A percentile compares a stretch with the other conserved stretches of the same genome.
Evolutionary conservation across 2,113 vertebrate genomes (phyloP).

Genomic region (Astur gentilis): DNA sequence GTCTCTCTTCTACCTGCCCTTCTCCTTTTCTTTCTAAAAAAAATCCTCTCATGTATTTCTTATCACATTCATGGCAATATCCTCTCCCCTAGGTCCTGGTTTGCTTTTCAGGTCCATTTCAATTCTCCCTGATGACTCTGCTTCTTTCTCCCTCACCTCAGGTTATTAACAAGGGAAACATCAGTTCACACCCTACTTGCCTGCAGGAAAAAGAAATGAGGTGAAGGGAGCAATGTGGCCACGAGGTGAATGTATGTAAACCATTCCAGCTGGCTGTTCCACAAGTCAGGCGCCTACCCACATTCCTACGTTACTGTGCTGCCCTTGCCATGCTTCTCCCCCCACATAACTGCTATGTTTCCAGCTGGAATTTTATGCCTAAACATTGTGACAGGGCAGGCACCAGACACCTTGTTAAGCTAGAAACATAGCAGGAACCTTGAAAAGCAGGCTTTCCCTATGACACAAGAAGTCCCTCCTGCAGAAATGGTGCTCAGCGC

Average conservation of each 20-base stretch:
- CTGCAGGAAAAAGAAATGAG: not conserved
- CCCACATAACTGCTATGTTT: not conserved
- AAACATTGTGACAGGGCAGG: not conserved
- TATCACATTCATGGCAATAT: not conserved
- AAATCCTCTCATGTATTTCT: not conserved
- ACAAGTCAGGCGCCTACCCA: not conserved
- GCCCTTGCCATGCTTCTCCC: not conserved
- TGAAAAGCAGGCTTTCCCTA: not conserved
- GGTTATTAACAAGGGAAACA: not conserved
- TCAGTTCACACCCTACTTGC: not conserved
- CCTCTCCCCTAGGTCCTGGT: not conserved
- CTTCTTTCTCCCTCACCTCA: not conserved
- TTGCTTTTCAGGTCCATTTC: not conserved
- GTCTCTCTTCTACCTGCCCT: not conserved
- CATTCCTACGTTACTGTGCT: not conserved
- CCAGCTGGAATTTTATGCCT: not conserved
- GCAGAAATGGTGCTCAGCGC: not conserved
- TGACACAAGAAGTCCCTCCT: not conserved
- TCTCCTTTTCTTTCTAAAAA: not conserved
- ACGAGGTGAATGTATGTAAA: not conserved
- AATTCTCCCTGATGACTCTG: not conserved
- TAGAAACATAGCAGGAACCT: rapidly evolving
- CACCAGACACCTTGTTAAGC: not conserved
- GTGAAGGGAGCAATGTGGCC: not conserved
- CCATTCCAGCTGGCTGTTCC: rapidly evolving